phyloP scores from a whole-genome alignment of 1,140 invertebrate species.

The Venturia canescens region DNA sequence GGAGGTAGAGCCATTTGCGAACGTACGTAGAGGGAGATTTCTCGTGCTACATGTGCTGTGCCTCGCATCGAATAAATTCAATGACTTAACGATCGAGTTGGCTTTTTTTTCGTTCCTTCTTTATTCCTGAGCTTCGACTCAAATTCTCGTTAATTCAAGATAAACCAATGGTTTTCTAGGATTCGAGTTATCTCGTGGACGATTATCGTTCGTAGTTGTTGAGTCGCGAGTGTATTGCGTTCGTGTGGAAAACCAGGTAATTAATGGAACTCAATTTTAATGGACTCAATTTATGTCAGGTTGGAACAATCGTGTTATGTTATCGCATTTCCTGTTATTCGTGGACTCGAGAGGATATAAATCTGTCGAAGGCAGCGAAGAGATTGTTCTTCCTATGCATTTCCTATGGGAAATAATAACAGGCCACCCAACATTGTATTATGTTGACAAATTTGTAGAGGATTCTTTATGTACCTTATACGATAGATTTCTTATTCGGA shows the following conservation, averaged over 20 bases:
- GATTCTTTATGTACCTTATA: too few species aligned
- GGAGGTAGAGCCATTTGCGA: neutral
- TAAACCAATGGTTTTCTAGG: neutral
- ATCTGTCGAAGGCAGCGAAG: too few species aligned
- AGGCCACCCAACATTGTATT: too few species aligned
- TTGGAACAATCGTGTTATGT: too few species aligned
- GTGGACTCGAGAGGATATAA: too few species aligned
- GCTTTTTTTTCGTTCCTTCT: neutral
- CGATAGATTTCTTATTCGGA: too few species aligned
- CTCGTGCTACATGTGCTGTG: neutral
- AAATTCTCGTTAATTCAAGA: constrained; percentile 11
- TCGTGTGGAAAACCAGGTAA: neutral
- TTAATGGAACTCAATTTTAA: too few species aligned
- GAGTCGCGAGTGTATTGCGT: neutral
- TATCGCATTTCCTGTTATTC: too few species aligned
- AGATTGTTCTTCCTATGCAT: too few species aligned
- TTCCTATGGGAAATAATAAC: too few species aligned
- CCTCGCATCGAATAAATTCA: constrained; percentile 27
- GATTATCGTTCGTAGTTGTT: neutral
- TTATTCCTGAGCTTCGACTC: neutral
- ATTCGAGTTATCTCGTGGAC: neutral
- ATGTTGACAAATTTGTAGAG: too few species aligned
- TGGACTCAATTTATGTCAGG: too few species aligned
- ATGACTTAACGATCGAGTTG: constrained; percentile 22
- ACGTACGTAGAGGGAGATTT: neutral